These are phyloP conservation scores for Lates japonicus DNA, from an alignment of 2,797 vertebrate genomes.

Conservation along the genomic window DNA sequence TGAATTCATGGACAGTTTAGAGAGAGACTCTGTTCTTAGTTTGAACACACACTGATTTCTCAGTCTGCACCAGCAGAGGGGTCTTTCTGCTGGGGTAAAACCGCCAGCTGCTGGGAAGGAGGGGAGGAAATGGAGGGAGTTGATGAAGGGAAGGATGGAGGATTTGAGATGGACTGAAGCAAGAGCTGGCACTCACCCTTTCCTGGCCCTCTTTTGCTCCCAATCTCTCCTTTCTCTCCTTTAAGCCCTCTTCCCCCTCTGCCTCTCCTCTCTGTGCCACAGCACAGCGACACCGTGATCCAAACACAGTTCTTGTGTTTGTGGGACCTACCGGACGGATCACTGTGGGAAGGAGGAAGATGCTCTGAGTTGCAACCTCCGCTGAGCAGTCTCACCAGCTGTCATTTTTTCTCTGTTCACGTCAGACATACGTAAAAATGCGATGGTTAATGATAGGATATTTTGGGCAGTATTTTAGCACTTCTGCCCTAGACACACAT, in stretches of 20 bases:
- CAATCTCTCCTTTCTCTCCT: conserved; percentile 37
- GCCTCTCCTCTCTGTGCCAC: conserved; percentile 32
- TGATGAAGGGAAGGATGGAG: conserved; percentile 68
- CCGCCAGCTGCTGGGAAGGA: conserved; percentile 71
- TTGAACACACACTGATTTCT: conserved; percentile 63
- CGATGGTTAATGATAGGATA: conserved; percentile 57
- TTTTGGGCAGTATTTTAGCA: conserved; percentile 53
- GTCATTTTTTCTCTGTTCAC: conserved; percentile 46
- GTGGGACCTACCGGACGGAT: conserved; percentile 58
- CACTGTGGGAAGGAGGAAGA: conserved; percentile 66
- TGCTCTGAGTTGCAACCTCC: conserved; percentile 47
- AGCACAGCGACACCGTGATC: conserved; percentile 64
- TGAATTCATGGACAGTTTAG: conserved; percentile 60
- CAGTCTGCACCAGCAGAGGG: conserved; percentile 72
- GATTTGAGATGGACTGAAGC: conserved; percentile 70
- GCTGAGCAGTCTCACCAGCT: conserved; percentile 66
- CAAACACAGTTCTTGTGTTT: conserved; percentile 72
- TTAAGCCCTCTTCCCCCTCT: conserved; percentile 26
- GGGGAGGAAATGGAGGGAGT: conserved; percentile 13
- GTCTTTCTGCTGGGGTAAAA: conserved; percentile 64
- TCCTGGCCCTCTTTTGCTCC: conserved; percentile 69
- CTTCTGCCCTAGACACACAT: conserved; percentile 22
- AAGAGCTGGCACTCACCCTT: conserved; percentile 73
- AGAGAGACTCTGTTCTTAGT: conserved; percentile 57
- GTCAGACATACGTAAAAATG: conserved; percentile 37